phyloP scores from a whole-genome alignment of 2,113 vertebrate species.

The Dicentrarchus labrax region DNA sequence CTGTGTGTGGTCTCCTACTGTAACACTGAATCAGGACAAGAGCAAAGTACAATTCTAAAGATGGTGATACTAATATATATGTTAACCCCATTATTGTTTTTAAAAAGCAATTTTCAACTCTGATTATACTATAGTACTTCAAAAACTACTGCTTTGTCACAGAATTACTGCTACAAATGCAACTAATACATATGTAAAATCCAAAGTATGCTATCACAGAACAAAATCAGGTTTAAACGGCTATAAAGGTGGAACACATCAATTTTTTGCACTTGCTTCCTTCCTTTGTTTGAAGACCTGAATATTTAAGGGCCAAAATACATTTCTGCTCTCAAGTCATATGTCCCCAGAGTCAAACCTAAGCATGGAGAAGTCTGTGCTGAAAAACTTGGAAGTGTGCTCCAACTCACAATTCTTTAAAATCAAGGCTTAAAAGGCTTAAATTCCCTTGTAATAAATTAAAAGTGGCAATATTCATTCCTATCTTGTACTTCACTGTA shows the following conservation, averaged over 20 bases:
- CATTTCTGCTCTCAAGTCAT: not conserved
- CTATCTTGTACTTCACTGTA: not conserved
- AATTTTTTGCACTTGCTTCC: no score
- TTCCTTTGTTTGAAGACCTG: not conserved
- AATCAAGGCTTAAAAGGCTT: no score
- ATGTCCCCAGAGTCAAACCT: not conserved
- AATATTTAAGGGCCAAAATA: not conserved
- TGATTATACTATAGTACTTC: not conserved
- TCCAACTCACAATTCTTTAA: not conserved
- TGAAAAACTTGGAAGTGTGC: not conserved
- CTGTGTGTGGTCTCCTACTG: not conserved
- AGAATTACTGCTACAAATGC: no score
- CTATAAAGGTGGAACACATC: not conserved
- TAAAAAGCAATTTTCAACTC: not conserved
- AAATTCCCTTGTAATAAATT: not conserved
- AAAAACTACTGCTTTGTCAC: no score
- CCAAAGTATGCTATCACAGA: not conserved
- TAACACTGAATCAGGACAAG: constrained; percentile 1
- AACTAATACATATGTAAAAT: not conserved
- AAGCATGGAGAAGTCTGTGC: not conserved
- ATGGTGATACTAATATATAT: not conserved
- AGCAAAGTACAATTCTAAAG: not conserved
- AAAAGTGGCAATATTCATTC: not conserved
- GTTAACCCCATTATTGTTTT: not conserved
- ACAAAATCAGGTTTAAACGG: not conserved